Conservation (phyloP, 2,888 invertebrate genomes). For the Colostygia pectinataria region DNA sequence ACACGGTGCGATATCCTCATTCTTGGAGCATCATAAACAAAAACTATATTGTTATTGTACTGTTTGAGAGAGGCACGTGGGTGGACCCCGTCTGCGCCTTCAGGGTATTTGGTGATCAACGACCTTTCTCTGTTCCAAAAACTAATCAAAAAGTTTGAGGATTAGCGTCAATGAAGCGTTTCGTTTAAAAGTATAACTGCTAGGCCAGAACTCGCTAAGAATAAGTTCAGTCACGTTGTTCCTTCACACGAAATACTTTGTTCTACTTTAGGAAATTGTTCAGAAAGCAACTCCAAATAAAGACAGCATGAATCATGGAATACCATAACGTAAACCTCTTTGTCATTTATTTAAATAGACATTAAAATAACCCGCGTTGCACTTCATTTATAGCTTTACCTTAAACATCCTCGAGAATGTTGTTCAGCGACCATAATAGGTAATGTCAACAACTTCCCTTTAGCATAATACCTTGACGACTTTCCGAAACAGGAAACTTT, state of each 20-base stretch:
- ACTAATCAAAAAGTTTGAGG: conserved; percentile 3
- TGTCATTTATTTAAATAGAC: conserved; percentile 31
- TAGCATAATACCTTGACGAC: conserved; percentile 43
- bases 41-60: conserved; percentile 36
- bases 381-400: conserved; percentile 35
- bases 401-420: conserved; percentile 46
- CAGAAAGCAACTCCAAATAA: conserved; percentile 15
- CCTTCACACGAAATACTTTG: conserved; percentile 1
- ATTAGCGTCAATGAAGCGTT: not conserved
- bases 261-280: conserved; percentile 4
- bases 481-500: conserved; percentile 52
- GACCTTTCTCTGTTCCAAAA: conserved; percentile 27
- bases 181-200: conserved; percentile 1
- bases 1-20: conserved; percentile 47
- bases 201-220: not conserved
- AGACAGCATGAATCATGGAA: conserved; percentile 13
- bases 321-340: conserved; percentile 5
- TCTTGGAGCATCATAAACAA: conserved; percentile 44
- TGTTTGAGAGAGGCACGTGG: conserved; percentile 40
- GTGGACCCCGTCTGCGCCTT: conserved; percentile 33
- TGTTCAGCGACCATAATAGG: conserved; percentile 47
- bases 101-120: conserved; percentile 31
- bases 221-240: conserved; percentile 1
- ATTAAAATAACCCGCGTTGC: conserved; percentile 35
- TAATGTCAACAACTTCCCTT: conserved; percentile 49